Evolutionary conservation across 2,797 vertebrate species (phyloP).

Genomic region (Tokudaia tokunoshimensis): DNA sequence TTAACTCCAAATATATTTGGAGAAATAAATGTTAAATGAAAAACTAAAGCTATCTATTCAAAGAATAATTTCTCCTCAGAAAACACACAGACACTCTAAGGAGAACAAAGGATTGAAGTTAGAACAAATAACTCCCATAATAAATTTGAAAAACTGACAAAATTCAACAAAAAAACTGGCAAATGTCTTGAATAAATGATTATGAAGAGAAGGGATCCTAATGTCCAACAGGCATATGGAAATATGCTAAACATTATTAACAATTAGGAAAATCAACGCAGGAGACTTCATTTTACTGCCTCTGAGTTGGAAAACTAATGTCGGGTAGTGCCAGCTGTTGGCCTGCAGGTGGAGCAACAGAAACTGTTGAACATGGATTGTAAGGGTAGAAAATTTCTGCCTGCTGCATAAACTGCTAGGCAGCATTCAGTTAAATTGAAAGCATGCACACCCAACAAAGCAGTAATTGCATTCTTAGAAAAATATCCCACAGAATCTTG

Average conservation of each 20-base stretch:
- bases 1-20: constrained; percentile 31
- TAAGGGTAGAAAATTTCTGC: not conserved
- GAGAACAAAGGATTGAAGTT: constrained; percentile 37
- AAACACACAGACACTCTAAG: not conserved
- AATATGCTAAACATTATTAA: constrained; percentile 12
- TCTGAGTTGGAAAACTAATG: constrained; percentile 18
- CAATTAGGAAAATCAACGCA: constrained; percentile 53
- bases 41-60: not conserved
- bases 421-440: constrained; percentile 2
- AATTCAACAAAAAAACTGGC: not conserved
- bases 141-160: constrained; percentile 51
- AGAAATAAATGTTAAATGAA: not conserved
- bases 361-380: not conserved
- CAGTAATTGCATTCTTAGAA: constrained; percentile 38
- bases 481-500: constrained; percentile 3
- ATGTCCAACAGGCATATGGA: not conserved
- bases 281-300: constrained; percentile 17
- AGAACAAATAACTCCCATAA: constrained; percentile 24
- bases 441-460: not conserved
- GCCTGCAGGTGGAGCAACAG: constrained; percentile 61
- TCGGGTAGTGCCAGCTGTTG: not conserved
- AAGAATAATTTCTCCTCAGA: constrained; percentile 2
- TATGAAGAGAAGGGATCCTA: not conserved
- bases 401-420: not conserved
- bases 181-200: constrained; percentile 3